These are phyloP conservation scores for Nycticebus coucang DNA, from an alignment of 2,113 vertebrate species.

Conservation along the genomic window DNA sequence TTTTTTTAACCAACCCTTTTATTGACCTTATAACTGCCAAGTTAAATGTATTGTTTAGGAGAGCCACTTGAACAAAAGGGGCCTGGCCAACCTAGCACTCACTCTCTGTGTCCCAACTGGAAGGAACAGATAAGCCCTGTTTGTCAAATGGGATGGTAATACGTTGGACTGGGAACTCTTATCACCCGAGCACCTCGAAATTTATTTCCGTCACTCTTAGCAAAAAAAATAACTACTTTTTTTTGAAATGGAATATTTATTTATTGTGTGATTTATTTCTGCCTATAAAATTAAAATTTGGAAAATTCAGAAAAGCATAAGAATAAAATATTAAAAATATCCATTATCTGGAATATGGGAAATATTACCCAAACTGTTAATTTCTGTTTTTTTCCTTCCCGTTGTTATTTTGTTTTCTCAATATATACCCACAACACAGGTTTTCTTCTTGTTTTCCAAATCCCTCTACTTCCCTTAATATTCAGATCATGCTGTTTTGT, in stretches of 20 bases:
- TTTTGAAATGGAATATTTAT: neutral
- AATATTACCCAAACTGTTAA: neutral
- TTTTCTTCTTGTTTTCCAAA: neutral
- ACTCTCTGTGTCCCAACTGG: neutral
- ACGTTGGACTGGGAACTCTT: neutral
- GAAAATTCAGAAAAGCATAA: neutral
- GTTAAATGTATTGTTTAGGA: constrained; percentile 14
- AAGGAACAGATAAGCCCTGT: constrained; percentile 24
- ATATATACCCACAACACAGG: neutral
- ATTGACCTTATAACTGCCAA: neutral
- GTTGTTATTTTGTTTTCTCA: neutral
- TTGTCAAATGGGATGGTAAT: neutral
- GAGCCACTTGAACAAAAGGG: neutral
- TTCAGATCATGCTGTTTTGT: neutral
- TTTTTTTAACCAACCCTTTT: neutral
- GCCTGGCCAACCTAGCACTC: neutral
- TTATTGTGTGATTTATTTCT: constrained; percentile 12
- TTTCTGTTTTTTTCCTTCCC: neutral
- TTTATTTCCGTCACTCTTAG: neutral
- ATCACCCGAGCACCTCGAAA: neutral
- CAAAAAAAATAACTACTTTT: neutral
- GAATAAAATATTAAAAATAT: neutral
- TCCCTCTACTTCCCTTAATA: neutral
- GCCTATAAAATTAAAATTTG: neutral
- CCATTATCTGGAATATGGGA: neutral